Conservation (phyloP, 1,140 invertebrate genomes). For the Aporrectodea caliginosa region DNA sequence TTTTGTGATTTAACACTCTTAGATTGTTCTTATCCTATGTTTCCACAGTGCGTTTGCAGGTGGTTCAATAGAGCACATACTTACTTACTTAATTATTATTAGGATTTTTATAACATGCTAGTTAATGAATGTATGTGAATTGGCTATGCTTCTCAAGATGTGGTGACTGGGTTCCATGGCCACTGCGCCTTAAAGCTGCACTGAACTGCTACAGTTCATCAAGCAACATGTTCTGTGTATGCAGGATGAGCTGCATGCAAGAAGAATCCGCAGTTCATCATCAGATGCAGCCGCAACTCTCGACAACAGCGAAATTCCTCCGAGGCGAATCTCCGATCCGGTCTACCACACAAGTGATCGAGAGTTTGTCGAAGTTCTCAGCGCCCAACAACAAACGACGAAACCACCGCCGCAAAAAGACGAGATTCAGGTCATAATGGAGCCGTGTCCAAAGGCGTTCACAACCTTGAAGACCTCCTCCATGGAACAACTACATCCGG, state of each 20-base stretch:
- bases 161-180: no score
- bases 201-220: no score
- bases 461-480: not conserved
- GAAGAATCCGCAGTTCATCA: conserved; percentile 21
- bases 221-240: not conserved
- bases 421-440: not conserved
- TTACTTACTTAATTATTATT: no score
- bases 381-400: not conserved
- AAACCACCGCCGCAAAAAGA: not conserved
- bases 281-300: conserved; percentile 19
- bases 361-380: not conserved
- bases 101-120: no score
- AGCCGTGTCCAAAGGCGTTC: not conserved
- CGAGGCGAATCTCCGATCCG: conserved; percentile 18
- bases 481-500: not conserved
- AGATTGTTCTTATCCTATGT: no score
- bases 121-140: no score
- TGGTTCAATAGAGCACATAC: no score
- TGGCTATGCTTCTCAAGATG: no score
- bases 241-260: no score
- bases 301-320: not conserved
- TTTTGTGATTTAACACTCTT: no score
- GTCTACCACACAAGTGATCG: not conserved
- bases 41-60: no score
- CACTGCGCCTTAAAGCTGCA: no score